Base-by-base conservation (phyloP, 2,888 invertebrate species). In the Trypoxylon attenuatum region DNA sequence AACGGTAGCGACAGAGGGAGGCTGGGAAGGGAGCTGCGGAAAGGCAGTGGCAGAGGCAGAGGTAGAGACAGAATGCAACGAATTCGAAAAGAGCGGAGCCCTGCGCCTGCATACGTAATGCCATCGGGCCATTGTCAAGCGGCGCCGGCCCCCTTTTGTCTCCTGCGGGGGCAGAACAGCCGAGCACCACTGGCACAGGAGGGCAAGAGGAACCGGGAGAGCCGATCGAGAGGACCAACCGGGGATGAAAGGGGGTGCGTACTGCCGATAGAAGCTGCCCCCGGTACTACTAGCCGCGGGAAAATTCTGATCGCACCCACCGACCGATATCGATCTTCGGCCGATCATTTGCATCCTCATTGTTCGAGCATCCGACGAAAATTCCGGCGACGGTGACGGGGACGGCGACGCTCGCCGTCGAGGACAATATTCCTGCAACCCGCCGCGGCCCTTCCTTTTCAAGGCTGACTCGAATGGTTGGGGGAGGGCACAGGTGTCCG, bases 321-420 rank as follows among this genome's bases (percentile, higher is more conserved):
- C 49, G 74, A 77, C 75, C 83, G 80, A 76, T 83, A 86, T 87
- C 85, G 86, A 87, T 86, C 86, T 85, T 86, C 83, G 84, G 78
- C 86, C 85, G 85, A 87, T 87, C 86, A 87, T 87, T 87, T 87
- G 86, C 86, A 87, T 87, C 81, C 84, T 87, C 84, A 86, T 87
- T 87, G 86, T 87, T 86, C 85, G 77, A 69, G 62, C 72, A 79
- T 80, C 76, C 82, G 76, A 81, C 82, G 80, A 82, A 83, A 84
- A 84, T 83, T 82, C 82, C 76, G 65, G n/a, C 66, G 64, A 59
- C 69, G 19, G 33, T 53, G 61, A 62, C 61, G 53, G 55, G 45
- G 59, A 63, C 42, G 54, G 74, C 59, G 56, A 60, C 51, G 10
- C 2, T n/a, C 57, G 74, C 59, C 65, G 64, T 51, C 69, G 61